Evolutionary conservation across 1,140 invertebrate species (phyloP).

Genomic region (Asbolus verrucosus): DNA sequence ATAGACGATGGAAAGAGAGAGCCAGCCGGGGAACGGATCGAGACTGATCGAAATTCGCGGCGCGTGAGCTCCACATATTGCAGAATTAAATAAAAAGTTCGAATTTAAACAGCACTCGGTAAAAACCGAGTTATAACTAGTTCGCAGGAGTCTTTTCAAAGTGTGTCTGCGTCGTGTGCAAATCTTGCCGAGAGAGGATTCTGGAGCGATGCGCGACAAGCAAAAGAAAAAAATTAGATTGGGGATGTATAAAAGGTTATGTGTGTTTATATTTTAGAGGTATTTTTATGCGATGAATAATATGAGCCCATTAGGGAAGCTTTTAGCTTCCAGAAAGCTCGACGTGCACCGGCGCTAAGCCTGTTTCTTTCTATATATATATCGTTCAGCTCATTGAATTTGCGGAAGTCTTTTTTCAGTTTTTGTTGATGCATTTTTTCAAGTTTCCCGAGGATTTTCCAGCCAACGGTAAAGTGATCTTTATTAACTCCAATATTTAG

Average conservation of each 20-base stretch:
- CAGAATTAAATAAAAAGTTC: conserved; percentile 43
- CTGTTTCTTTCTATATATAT: conserved; percentile 3
- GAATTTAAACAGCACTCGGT: conserved; percentile 37
- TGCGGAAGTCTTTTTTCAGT: conserved; percentile 8
- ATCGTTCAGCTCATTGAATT: conserved; percentile 25
- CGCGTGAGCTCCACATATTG: conserved; percentile 9
- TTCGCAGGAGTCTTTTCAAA: conserved; percentile 38
- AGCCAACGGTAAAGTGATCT: neutral
- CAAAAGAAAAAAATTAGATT: conserved; percentile 49
- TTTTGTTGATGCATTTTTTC: conserved; percentile 26
- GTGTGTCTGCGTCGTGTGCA: neutral
- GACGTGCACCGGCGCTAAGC: conserved; percentile 10
- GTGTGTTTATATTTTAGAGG: conserved; percentile 52
- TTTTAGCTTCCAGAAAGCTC: conserved; percentile 48
- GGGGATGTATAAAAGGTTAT: conserved; percentile 44
- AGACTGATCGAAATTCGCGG: conserved; percentile 32
- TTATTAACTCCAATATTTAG: conserved; percentile 11
- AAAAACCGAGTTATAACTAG: conserved; percentile 38
- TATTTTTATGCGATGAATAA: conserved; percentile 55
- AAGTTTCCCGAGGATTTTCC: neutral
- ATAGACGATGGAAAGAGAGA: no score
- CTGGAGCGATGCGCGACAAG: conserved; percentile 6
- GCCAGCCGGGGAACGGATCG: conserved; percentile 15
- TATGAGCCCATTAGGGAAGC: conserved; percentile 53
- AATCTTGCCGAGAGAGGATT: conserved; percentile 21